Base-by-base conservation (phyloP, 2,113 vertebrate genomes). In the Pseudopodoces humilis region DNA sequence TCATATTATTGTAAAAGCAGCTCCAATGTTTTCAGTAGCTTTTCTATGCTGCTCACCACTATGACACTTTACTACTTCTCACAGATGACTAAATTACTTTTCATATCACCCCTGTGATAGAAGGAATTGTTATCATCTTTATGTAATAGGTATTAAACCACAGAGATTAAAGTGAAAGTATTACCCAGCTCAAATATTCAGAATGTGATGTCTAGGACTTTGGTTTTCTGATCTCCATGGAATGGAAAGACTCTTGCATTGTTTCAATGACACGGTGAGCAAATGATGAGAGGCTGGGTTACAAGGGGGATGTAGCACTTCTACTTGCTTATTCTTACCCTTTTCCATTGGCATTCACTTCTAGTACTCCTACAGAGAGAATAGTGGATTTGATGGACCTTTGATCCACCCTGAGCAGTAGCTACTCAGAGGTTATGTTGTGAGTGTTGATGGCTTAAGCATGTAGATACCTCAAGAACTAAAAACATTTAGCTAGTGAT, bases 151-250 rank as follows among this genome's bases (percentile, higher is more conserved):
- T 24, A 68, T 10, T 60, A 24, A 82, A 86, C 13, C 10, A 35
- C 6, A 60, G 47, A 44, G 4, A 59, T 79, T 64, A 68, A 78
- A 83, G 8, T 43, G 41, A 53, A 69, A 71, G 5, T 43, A 20
- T 88, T 88, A 27, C 23, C 27, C 85, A 75, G 50, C 20, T 44
- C 35, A 13, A 69, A 23, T 39, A 52, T 31, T 14, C 11, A 65
- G 69, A 81, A 64, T 24, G 1, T 1, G 2, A 6, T 69, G 16
- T 24, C 37, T 56, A 58, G 30, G 14, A 41, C 22, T 72, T 76
- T 0, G 1, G 0, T 1, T 13, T 58, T 90, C 80, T 87, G 0
- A n/a, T 58, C 10, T 77, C 4, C 41, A 56, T 88, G 30, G 41
- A 19, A 6, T 33, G 50, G 19, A 63, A 41, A 62, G 8, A 68